A percentile compares a stretch with the other conserved stretches of the same genome.
phyloP scores from a whole-genome alignment of 2,113 vertebrate genomes.

The Rhynchomys soricoides region DNA sequence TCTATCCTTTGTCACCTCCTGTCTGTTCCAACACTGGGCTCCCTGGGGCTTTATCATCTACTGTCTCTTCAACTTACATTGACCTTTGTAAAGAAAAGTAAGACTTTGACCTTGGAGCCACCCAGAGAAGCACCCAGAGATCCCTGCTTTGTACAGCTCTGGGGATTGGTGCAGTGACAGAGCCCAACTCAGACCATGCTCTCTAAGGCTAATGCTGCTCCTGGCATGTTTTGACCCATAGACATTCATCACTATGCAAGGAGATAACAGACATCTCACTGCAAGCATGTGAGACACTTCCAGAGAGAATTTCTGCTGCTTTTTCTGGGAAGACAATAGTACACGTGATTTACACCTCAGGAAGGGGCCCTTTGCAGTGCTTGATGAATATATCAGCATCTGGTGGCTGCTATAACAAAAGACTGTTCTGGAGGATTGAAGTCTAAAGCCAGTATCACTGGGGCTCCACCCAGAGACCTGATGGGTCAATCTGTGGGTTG shows the following conservation, averaged over 20 bases:
- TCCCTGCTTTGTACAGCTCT: not conserved
- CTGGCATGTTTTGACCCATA: not conserved
- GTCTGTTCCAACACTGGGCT: not conserved
- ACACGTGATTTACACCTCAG: no score
- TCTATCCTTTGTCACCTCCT: not conserved
- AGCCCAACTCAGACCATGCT: not conserved
- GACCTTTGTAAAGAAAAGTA: not conserved
- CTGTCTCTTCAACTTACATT: not conserved
- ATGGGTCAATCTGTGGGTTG: not conserved
- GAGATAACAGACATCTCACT: not conserved
- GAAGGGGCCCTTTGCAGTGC: no score
- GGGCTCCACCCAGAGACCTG: not conserved
- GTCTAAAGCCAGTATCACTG: not conserved
- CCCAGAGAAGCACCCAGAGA: not conserved
- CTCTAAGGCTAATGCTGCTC: fast-evolving
- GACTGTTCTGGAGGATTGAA: not conserved
- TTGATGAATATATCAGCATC: not conserved
- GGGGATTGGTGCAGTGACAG: fast-evolving
- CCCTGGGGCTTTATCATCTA: not conserved
- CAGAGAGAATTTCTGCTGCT: not conserved
- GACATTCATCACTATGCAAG: not conserved
- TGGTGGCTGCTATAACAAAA: not conserved
- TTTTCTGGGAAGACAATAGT: not conserved
- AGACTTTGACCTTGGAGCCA: not conserved
- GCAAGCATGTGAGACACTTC: not conserved